phyloP scores from a whole-genome alignment of 2,113 vertebrate genomes.

The Salvelinus alpinus region DNA sequence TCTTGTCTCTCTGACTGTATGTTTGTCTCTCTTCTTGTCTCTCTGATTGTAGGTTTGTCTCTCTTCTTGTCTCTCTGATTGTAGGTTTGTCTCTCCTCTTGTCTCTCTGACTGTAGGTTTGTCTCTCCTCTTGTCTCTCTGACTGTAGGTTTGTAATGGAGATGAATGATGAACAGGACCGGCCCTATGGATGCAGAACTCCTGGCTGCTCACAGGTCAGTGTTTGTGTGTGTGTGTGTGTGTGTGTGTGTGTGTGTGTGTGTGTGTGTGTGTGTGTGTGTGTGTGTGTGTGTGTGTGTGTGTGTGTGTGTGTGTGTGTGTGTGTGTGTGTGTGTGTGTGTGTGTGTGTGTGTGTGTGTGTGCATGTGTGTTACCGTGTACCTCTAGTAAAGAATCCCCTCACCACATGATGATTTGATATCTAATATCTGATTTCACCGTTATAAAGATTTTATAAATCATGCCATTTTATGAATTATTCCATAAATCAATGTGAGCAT shows the following conservation, averaged over 20 bases:
- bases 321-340: neutral
- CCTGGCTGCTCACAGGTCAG: conserved; percentile 97
- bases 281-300: conserved; percentile 48
- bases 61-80: no score
- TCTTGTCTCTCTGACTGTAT: no score
- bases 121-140: conserved; percentile 27
- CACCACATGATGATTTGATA: neutral
- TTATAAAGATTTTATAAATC: neutral
- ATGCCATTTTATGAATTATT: neutral
- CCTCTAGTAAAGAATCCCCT: neutral
- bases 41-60: no score
- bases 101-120: neutral
- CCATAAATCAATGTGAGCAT: neutral
- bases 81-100: neutral
- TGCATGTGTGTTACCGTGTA: neutral
- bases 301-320: neutral
- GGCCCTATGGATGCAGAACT: conserved; percentile 92
- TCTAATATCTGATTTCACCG: neutral
- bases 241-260: neutral
- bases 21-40: no score
- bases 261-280: neutral
- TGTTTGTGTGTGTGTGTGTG: conserved; percentile 28
- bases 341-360: no score
- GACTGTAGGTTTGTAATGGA: conserved; percentile 84
- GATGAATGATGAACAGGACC: conserved; percentile 98